Percentiles rank a stretch among this genome's conserved stretches.
These are phyloP conservation scores for Melanotaenia maccullochi DNA, from an alignment of 2,797 vertebrate genomes.

Conservation along the genomic window DNA sequence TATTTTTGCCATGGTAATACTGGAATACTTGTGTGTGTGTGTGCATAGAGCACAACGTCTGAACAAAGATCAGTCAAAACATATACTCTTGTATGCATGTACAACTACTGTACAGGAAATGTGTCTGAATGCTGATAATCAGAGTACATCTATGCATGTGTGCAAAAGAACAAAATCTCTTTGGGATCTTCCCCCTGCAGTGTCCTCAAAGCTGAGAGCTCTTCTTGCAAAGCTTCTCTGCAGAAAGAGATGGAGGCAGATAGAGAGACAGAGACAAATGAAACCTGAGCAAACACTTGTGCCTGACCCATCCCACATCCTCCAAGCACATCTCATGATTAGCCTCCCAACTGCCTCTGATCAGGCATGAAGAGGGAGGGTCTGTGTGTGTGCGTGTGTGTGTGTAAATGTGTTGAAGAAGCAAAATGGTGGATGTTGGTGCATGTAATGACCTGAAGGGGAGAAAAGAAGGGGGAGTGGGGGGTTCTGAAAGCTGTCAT, in stretches of 20 bases:
- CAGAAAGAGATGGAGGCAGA: constrained; percentile 52
- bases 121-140: constrained; percentile 33
- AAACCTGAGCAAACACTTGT: constrained; percentile 60
- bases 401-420: constrained; percentile 35
- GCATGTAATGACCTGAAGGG: constrained; percentile 53
- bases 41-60: constrained; percentile 32
- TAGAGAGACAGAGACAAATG: constrained; percentile 56
- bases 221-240: constrained; percentile 51
- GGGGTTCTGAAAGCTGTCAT: constrained; percentile 44
- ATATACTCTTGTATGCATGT: constrained; percentile 24
- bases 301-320: constrained; percentile 53
- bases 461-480: constrained; percentile 15
- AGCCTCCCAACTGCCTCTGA: constrained; percentile 55
- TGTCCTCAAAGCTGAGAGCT: constrained; percentile 53
- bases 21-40: constrained; percentile 33
- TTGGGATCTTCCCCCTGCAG: constrained; percentile 50
- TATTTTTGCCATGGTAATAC: constrained; percentile 83
- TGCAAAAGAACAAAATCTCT: constrained; percentile 58
- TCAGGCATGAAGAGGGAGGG: constrained; percentile 23
- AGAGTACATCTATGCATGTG: constrained; percentile 24
- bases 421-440: constrained; percentile 43
- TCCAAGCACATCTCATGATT: constrained; percentile 44
- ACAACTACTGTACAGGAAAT: neutral
- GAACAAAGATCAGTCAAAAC: constrained; percentile 41
- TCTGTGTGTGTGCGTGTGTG: neutral